Evolutionary conservation across 2,797 vertebrate species (phyloP).

Genomic region (Coluber constrictor): DNA sequence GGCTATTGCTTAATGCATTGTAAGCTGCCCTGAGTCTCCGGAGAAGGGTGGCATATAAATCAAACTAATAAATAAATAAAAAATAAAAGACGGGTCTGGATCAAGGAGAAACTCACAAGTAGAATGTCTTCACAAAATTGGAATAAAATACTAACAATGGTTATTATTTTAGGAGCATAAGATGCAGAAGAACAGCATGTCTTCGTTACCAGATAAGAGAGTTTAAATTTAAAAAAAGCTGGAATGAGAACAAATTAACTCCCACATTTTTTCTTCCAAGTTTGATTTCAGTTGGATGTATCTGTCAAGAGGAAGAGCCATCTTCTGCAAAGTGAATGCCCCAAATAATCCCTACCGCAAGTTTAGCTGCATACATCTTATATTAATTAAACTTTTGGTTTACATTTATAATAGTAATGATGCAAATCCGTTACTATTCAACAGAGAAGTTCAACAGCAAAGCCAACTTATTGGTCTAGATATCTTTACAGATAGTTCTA

Average conservation of each 20-base stretch:
- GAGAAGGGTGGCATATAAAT: too few species aligned
- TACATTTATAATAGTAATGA: not conserved
- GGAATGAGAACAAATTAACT: not conserved
- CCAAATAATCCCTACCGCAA: not conserved
- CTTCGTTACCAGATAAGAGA: not conserved
- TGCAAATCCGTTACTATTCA: too few species aligned
- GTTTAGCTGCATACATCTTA: not conserved
- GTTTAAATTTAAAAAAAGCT: not conserved
- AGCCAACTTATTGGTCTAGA: too few species aligned
- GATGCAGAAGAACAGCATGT: not conserved
- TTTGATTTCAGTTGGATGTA: not conserved
- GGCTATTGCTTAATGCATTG: too few species aligned
- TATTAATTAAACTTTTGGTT: not conserved
- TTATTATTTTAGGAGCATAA: not conserved
- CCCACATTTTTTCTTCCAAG: not conserved
- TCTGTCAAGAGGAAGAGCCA: not conserved
- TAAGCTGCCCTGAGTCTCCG: too few species aligned
- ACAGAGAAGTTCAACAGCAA: too few species aligned
- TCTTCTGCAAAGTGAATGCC: not conserved
- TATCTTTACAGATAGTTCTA: not conserved
- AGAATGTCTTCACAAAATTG: not conserved
- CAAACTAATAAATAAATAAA: too few species aligned
- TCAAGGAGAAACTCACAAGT: not conserved
- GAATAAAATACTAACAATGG: not conserved
- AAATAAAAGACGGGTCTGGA: not conserved